Conservation (phyloP, 1,140 invertebrate species). For the Lepidurus packardi region DNA sequence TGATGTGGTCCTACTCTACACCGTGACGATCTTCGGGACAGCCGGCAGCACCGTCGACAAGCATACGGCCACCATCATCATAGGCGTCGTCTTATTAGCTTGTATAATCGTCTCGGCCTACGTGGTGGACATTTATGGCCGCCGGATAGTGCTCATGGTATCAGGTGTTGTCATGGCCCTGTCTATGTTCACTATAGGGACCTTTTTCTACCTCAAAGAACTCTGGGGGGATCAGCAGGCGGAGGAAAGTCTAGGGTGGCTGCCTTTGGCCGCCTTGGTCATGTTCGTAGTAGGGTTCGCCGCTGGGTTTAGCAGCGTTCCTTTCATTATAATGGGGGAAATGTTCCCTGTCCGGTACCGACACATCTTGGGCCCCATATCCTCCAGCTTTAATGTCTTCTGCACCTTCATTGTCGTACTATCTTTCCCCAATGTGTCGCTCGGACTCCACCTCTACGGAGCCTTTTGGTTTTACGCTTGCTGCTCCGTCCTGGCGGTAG, state of each 20-base stretch:
- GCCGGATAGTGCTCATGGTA: slow-evolving; percentile 52
- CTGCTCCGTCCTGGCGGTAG: slow-evolving; percentile 40
- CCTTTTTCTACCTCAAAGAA: slow-evolving; percentile 25
- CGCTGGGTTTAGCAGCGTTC: slow-evolving; percentile 44
- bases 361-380: slow-evolving; percentile 24
- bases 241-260: slow-evolving; percentile 40
- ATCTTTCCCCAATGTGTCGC: slow-evolving; percentile 43
- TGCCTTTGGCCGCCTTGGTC: slow-evolving; percentile 48
- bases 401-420: slow-evolving; percentile 48
- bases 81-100: slow-evolving; percentile 65
- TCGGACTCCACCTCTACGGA: slow-evolving; percentile 36
- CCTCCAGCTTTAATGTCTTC: slow-evolving; percentile 25
- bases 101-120: slow-evolving; percentile 62
- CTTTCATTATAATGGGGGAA: slow-evolving; percentile 63
- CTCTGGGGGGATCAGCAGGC: slow-evolving; percentile 32
- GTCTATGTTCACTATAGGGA: slow-evolving; percentile 53
- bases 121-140: slow-evolving; percentile 51
- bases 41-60: slow-evolving; percentile 56
- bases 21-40: slow-evolving; percentile 61
- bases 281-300: slow-evolving; percentile 49
- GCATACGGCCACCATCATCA: slow-evolving; percentile 64
- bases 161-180: slow-evolving; percentile 48
- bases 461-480: slow-evolving; percentile 34
- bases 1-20: slow-evolving; percentile 76
- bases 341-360: slow-evolving; percentile 48